Percentiles rank a stretch among this genome's conserved stretches.
These are phyloP conservation scores for Sturnira hondurensis DNA, from an alignment of 2,113 vertebrate species.

Conservation along the genomic window DNA sequence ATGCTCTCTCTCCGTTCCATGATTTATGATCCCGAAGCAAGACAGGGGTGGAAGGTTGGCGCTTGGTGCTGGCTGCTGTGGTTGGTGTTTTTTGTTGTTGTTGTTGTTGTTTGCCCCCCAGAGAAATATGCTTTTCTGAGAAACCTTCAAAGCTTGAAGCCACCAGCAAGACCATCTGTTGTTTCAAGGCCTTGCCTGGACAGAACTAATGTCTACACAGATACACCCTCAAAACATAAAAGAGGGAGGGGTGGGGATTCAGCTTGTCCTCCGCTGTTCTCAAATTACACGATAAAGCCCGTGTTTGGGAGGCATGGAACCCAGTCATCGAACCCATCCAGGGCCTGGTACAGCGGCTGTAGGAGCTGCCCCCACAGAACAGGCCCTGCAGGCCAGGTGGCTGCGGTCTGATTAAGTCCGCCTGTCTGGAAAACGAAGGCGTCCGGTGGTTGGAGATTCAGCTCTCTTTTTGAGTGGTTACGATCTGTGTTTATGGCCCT, in stretches of 20 bases:
- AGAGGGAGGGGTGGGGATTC: not conserved
- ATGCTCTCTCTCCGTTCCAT: conserved; percentile 61
- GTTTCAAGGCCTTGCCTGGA: not conserved
- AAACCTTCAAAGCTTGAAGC: not conserved
- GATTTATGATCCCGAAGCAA: conserved; percentile 81
- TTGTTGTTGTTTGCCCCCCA: not conserved
- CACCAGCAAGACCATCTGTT: not conserved
- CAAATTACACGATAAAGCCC: not conserved
- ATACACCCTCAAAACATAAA: not conserved
- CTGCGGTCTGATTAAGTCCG: not conserved
- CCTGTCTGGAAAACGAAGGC: not conserved
- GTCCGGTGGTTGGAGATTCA: not conserved
- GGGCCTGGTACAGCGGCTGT: no score
- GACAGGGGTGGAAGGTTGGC: conserved; percentile 71
- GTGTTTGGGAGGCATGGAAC: not conserved
- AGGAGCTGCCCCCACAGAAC: not conserved
- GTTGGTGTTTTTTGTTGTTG: not conserved
- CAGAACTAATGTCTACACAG: not conserved
- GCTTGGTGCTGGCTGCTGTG: not conserved
- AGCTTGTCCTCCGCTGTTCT: not conserved
- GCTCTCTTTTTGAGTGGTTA: not conserved
- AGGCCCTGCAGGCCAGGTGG: not conserved
- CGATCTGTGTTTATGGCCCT: not conserved
- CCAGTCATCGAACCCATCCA: not conserved
- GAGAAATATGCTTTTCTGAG: conserved; percentile 24